These are phyloP conservation scores for Thoracochromis brauschi DNA, from an alignment of 2,113 vertebrate species.

Conservation along the genomic window DNA sequence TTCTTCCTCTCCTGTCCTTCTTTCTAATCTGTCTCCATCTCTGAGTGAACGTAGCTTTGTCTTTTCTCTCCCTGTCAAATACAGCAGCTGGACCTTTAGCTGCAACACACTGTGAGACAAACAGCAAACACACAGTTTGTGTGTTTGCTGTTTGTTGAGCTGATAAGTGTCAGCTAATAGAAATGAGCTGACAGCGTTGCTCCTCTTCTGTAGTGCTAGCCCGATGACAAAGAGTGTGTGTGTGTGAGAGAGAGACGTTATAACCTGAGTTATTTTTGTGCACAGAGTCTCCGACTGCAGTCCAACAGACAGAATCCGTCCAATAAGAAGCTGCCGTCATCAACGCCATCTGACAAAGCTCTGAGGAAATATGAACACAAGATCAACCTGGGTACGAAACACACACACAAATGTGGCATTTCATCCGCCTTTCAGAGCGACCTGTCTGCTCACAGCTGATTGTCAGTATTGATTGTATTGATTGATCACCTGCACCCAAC, in stretches of 20 bases:
- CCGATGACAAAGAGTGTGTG: too few relatives aligned
- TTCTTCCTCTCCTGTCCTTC: too few relatives aligned
- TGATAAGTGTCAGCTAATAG: too few relatives aligned
- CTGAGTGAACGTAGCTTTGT: too few relatives aligned
- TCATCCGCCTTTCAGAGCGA: neutral
- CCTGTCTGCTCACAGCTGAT: neutral
- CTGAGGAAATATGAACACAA: conserved; percentile 72
- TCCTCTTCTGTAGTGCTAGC: too few relatives aligned
- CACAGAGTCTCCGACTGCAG: neutral
- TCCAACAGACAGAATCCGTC: conserved; percentile 39
- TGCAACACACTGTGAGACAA: too few relatives aligned
- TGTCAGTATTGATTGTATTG: neutral
- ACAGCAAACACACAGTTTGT: too few relatives aligned
- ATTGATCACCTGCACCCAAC: neutral
- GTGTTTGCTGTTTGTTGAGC: too few relatives aligned
- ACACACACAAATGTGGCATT: neutral
- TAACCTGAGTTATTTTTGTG: neutral
- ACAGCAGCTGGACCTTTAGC: too few relatives aligned
- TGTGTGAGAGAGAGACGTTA: neutral
- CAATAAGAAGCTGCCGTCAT: conserved; percentile 25
- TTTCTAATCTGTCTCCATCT: too few relatives aligned
- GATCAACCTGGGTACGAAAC: conserved; percentile 64
- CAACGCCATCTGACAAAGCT: conserved; percentile 63
- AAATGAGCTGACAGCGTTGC: too few relatives aligned
- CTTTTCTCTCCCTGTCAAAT: too few relatives aligned